Conservation (phyloP, 1,140 invertebrate genomes). For the Lepidostoma basale region DNA sequence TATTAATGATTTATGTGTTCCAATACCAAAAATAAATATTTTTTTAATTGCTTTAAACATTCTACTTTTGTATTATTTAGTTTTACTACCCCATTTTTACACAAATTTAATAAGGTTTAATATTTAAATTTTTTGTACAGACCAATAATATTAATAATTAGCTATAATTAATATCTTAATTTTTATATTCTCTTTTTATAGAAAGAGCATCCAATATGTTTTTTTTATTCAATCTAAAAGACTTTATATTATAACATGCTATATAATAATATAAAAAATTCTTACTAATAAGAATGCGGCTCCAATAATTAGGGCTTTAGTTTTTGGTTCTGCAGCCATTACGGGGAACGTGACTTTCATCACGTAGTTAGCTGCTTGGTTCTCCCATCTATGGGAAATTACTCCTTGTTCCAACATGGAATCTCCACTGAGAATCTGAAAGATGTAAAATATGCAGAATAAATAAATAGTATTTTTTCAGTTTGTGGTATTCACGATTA, state of each 20-base stretch:
- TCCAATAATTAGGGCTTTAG: slow-evolving; percentile 63
- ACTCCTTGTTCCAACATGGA: slow-evolving; percentile 61
- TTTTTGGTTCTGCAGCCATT: slow-evolving; percentile 56
- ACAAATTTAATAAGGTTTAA: too few species aligned
- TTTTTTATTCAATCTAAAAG: too few species aligned
- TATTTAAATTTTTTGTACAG: too few species aligned
- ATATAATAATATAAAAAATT: slow-evolving; percentile 30
- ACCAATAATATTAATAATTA: too few species aligned
- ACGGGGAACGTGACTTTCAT: slow-evolving; percentile 60
- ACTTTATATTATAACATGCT: too few species aligned
- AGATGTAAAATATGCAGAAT: neutral
- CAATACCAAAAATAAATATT: neutral
- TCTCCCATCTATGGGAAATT: slow-evolving; percentile 64
- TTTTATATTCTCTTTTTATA: too few species aligned
- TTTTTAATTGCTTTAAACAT: neutral
- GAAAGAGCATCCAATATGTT: too few species aligned
- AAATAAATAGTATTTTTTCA: neutral
- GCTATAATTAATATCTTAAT: too few species aligned
- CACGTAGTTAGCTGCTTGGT: slow-evolving; percentile 59
- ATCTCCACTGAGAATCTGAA: slow-evolving; percentile 56
- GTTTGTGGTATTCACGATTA: too few species aligned
- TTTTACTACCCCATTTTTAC: slow-evolving; percentile 30
- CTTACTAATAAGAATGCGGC: slow-evolving; percentile 64
- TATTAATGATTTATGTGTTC: neutral
- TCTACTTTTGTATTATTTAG: neutral